These are phyloP conservation scores for Tursiops truncatus DNA, from an alignment of 2,113 vertebrate species.

Conservation along the genomic window DNA sequence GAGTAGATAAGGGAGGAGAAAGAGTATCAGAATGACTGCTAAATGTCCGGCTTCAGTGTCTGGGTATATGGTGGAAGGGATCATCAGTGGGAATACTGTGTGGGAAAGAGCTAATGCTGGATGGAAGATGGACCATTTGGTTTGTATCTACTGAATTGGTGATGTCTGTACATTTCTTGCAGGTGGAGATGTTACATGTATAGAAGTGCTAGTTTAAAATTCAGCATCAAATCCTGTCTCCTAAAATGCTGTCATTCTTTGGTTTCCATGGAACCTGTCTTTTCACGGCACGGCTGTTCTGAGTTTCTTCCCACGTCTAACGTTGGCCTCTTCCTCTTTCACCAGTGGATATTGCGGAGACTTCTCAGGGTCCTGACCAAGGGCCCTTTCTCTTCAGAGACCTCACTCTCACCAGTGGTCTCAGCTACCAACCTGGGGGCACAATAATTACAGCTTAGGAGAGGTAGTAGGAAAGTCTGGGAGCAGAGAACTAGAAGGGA, in stretches of 20 bases:
- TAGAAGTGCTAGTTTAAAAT: neutral
- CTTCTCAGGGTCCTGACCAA: no score
- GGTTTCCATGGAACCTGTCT: neutral
- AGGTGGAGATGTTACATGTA: neutral
- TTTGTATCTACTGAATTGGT: neutral
- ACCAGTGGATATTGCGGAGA: neutral
- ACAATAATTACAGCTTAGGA: neutral
- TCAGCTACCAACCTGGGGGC: neutral
- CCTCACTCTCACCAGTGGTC: neutral
- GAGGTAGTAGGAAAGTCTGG: neutral
- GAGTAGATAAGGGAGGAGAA: neutral
- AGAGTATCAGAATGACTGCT: neutral
- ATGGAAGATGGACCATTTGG: neutral
- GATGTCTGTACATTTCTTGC: neutral
- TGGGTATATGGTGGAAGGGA: neutral
- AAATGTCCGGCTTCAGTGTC: neutral
- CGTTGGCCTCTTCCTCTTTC: neutral
- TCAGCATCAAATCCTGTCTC: neutral
- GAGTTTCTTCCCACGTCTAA: neutral
- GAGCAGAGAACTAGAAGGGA: neutral
- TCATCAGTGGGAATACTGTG: neutral
- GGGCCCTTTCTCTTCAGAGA: neutral
- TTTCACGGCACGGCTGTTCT: neutral
- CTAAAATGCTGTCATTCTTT: neutral
- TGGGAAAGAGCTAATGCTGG: neutral